Conservation (phyloP, 2,113 vertebrate species). For the Propithecus coquereli region DNA sequence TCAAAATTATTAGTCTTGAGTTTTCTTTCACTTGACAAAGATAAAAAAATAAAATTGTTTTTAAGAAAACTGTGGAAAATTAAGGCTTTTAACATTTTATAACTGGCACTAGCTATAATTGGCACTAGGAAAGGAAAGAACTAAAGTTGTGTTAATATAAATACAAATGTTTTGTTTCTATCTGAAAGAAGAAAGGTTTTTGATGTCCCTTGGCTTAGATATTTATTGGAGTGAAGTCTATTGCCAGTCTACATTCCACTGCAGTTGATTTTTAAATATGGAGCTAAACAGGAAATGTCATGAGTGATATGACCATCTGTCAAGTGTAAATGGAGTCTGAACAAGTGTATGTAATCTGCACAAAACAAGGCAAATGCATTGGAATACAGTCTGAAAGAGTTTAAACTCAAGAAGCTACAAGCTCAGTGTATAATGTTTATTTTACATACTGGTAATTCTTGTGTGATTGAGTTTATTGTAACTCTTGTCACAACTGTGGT, state of each 20-base stretch:
- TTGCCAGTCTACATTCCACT: constrained; percentile 39
- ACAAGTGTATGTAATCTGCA: constrained; percentile 67
- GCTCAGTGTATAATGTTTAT: constrained; percentile 42
- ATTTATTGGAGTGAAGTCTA: constrained; percentile 25
- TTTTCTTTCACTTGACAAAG: constrained; percentile 15
- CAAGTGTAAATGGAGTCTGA: constrained; percentile 72
- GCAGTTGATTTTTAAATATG: constrained; percentile 68
- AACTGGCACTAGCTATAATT: not conserved
- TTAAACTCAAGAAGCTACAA: constrained; percentile 42
- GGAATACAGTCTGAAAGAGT: constrained; percentile 46
- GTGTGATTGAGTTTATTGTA: constrained; percentile 8
- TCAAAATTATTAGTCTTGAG: constrained; percentile 14
- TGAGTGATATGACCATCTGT: constrained; percentile 74
- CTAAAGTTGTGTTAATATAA: constrained; percentile 52
- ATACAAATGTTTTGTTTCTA: constrained; percentile 53
- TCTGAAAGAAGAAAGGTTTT: constrained; percentile 39
- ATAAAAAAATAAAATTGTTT: not conserved
- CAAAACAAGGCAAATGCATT: constrained; percentile 54
- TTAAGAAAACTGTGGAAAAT: constrained; percentile 33
- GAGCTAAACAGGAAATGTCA: constrained; percentile 65
- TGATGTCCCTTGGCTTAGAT: constrained; percentile 38
- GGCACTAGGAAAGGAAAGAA: constrained; percentile 26
- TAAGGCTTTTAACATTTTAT: constrained; percentile 29
- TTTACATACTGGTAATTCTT: constrained; percentile 3
- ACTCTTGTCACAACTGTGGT: constrained; percentile 25